A percentile compares a stretch with the other conserved stretches of the same genome.
Evolutionary conservation across 2,888 invertebrate genomes (phyloP).

Genomic region (Bembecia ichneumoniformis): DNA sequence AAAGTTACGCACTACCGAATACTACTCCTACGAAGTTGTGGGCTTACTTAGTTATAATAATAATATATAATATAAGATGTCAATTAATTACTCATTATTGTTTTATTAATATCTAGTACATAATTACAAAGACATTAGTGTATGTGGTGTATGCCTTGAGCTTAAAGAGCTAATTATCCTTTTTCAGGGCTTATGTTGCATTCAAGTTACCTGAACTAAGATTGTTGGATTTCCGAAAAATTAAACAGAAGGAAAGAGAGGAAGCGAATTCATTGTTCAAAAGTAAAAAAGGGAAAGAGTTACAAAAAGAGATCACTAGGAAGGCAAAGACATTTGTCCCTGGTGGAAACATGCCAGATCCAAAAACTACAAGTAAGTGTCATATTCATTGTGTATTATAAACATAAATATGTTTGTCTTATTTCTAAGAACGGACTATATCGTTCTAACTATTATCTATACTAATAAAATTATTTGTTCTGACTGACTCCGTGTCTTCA

Average conservation of each 20-base stretch:
- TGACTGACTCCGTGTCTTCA: no score
- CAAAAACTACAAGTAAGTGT: constrained; percentile 72
- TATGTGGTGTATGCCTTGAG: no score
- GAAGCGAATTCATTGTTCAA: constrained; percentile 91
- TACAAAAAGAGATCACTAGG: constrained; percentile 89
- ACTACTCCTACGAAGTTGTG: no score
- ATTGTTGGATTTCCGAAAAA: constrained; percentile 95
- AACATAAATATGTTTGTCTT: not conserved
- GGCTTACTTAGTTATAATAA: not conserved
- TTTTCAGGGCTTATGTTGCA: constrained; percentile 78
- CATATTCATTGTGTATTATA: not conserved
- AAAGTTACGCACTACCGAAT: no score
- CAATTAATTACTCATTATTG: no score
- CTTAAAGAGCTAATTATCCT: not conserved
- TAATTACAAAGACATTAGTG: no score
- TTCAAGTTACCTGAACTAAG: constrained; percentile 88
- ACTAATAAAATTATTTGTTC: no score
- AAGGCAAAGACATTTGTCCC: constrained; percentile 89
- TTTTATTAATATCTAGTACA: no score
- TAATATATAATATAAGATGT: no score
- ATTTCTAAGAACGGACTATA: not conserved
- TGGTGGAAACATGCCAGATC: constrained; percentile 76
- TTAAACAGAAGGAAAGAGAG: constrained; percentile 91
- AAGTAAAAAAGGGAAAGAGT: constrained; percentile 92
- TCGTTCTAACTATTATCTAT: no score